A percentile compares a stretch with the other conserved stretches of the same genome.
Evolutionary conservation across 2,797 vertebrate species (phyloP).

Genomic region (Poeciliopsis presidionis): DNA sequence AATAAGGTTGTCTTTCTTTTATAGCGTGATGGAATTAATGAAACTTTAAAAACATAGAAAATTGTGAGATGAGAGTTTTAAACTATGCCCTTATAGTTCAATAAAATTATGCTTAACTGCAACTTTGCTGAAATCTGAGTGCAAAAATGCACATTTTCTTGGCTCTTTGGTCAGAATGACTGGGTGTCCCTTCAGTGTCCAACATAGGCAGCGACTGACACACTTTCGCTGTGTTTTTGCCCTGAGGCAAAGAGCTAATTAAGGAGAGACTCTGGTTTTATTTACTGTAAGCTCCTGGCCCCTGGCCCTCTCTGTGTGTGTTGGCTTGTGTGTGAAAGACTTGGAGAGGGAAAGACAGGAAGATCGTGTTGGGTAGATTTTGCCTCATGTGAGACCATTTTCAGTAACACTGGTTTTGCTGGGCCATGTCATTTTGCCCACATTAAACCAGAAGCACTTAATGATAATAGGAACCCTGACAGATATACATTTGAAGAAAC

Average conservation of each 20-base stretch:
- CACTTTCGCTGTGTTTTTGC: slow-evolving; percentile 73
- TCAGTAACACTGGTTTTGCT: slow-evolving; percentile 73
- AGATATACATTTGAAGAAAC: slow-evolving; percentile 51
- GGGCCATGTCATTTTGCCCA: slow-evolving; percentile 68
- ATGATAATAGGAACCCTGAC: slow-evolving; percentile 46
- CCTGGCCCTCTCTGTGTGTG: slow-evolving; percentile 49
- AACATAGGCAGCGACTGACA: slow-evolving; percentile 73
- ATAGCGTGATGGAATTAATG: slow-evolving; percentile 4
- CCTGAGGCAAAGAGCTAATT: slow-evolving; percentile 77
- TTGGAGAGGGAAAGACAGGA: slow-evolving; percentile 8
- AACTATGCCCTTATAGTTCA: slow-evolving; percentile 12
- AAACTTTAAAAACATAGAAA: slow-evolving; percentile 16
- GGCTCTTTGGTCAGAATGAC: slow-evolving; percentile 42
- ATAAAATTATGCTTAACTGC: slow-evolving; percentile 17
- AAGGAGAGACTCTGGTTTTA: slow-evolving; percentile 76
- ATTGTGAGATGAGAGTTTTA: slow-evolving; percentile 6
- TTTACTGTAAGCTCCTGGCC: slow-evolving; percentile 77
- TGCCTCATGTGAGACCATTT: slow-evolving; percentile 58
- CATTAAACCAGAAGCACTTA: slow-evolving; percentile 59
- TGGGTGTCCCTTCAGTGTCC: slow-evolving; percentile 61
- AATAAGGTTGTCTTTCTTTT: slow-evolving; percentile 15
- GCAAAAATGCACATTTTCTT: slow-evolving; percentile 33
- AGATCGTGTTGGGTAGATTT: slow-evolving; percentile 41
- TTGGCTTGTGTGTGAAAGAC: not conserved
- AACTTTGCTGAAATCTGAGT: slow-evolving; percentile 20